Percentiles rank a stretch among this genome's conserved stretches.
Evolutionary conservation across 2,888 invertebrate genomes (phyloP).

Genomic region (Pachydiplax longipennis): DNA sequence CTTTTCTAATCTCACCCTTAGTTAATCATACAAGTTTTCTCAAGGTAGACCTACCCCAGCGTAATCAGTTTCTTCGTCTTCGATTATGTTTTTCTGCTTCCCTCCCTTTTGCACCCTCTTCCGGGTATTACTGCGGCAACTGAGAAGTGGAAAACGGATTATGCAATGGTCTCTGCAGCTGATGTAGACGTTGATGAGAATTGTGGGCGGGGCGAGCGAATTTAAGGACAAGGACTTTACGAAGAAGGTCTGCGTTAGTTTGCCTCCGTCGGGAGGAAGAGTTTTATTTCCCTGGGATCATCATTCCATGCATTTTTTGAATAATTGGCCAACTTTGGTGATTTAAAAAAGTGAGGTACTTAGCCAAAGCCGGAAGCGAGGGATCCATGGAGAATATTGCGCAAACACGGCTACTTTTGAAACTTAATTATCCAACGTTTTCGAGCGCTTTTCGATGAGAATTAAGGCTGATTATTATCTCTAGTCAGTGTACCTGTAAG

Average conservation of each 20-base stretch:
- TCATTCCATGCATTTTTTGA: neutral
- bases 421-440: too few species aligned
- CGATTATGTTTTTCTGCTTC: neutral
- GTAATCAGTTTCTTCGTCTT: neutral
- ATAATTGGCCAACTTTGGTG: neutral
- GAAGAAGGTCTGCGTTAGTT: constrained; percentile 8
- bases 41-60: too few species aligned
- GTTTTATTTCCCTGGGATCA: neutral
- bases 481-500: too few species aligned
- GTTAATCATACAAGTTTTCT: too few species aligned
- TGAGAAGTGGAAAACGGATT: constrained; percentile 25
- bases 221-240: neutral
- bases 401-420: too few species aligned
- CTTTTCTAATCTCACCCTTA: too few species aligned
- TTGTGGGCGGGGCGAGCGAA: neutral
- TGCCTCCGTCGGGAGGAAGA: neutral
- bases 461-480: too few species aligned
- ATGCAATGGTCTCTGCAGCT: neutral
- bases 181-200: constrained; percentile 20
- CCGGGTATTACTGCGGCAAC: constrained; percentile 22
- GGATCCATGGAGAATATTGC: neutral
- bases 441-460: too few species aligned
- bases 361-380: neutral
- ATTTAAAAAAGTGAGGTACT: neutral
- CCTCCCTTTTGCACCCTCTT: neutral